These are phyloP conservation scores for Nibea coibor DNA, from an alignment of 2,113 vertebrate genomes.

Conservation along the genomic window DNA sequence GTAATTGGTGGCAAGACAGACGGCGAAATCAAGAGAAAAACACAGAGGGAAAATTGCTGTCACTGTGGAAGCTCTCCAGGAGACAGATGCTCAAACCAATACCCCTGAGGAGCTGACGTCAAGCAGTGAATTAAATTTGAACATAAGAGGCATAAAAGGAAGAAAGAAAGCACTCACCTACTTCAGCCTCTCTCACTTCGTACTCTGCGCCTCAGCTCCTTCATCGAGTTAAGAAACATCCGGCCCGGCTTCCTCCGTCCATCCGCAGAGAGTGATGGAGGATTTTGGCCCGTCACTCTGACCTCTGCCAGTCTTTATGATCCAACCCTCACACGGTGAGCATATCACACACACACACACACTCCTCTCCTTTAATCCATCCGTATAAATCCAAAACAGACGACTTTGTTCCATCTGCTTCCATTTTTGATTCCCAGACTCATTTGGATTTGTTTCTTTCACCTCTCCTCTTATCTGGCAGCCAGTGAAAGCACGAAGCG, in stretches of 20 bases:
- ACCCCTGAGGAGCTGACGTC: constrained; percentile 23
- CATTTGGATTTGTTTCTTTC: constrained; percentile 57
- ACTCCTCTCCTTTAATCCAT: constrained; percentile 76
- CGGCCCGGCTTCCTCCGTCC: constrained; percentile 14
- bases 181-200: constrained; percentile 18
- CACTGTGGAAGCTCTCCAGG: constrained; percentile 31
- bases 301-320: constrained; percentile 66
- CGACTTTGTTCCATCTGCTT: constrained; percentile 78
- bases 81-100: constrained; percentile 32
- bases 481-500: constrained; percentile 13
- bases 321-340: constrained; percentile 30
- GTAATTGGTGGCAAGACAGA: constrained; percentile 43
- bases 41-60: constrained; percentile 29
- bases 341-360: constrained; percentile 16
- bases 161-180: constrained; percentile 60
- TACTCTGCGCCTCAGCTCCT: constrained; percentile 16
- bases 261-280: constrained; percentile 39
- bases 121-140: constrained; percentile 25
- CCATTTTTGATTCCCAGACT: constrained; percentile 71
- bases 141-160: neutral
- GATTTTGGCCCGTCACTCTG: constrained; percentile 44
- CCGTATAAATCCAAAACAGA: constrained; percentile 76
- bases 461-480: constrained; percentile 19
- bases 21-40: constrained; percentile 37
- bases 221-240: constrained; percentile 20